phyloP scores from a whole-genome alignment of 2,113 vertebrate genomes.

The Salvator merianae region DNA sequence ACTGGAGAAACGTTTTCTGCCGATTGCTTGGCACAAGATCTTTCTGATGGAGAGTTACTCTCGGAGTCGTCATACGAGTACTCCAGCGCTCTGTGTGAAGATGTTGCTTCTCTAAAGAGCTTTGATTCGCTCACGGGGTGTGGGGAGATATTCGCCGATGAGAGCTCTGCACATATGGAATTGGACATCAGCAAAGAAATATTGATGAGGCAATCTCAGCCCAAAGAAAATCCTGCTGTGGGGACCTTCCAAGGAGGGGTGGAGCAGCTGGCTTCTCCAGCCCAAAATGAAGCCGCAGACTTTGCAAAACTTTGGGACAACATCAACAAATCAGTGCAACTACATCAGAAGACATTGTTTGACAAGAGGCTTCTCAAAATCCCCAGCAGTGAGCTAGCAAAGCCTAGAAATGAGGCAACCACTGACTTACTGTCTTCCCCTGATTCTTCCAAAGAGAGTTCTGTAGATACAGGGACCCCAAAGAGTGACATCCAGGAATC shows the following conservation, averaged over 20 bases:
- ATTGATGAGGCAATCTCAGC: constrained; percentile 49
- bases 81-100: constrained; percentile 78
- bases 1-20: constrained; percentile 56
- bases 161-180: constrained; percentile 77
- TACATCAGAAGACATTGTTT: constrained; percentile 70
- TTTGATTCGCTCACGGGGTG: constrained; percentile 89
- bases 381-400: constrained; percentile 33
- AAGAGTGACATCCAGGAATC: constrained; percentile 86
- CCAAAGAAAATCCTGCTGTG: constrained; percentile 60
- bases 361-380: constrained; percentile 53
- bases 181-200: constrained; percentile 62
- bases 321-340: constrained; percentile 71
- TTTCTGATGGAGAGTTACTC: constrained; percentile 74
- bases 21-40: constrained; percentile 70
- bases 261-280: constrained; percentile 79
- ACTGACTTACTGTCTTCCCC: constrained; percentile 49
- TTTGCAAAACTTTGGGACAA: constrained; percentile 82
- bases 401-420: constrained; percentile 24
- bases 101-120: constrained; percentile 83
- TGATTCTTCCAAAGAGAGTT: constrained; percentile 72
- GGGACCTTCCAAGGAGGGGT: constrained; percentile 77
- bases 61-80: constrained; percentile 79
- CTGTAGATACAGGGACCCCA: constrained; percentile 74
- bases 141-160: constrained; percentile 88
- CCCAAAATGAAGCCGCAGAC: constrained; percentile 74